phyloP scores from a whole-genome alignment of 2,888 invertebrate species.

The Dasypolia templi region DNA sequence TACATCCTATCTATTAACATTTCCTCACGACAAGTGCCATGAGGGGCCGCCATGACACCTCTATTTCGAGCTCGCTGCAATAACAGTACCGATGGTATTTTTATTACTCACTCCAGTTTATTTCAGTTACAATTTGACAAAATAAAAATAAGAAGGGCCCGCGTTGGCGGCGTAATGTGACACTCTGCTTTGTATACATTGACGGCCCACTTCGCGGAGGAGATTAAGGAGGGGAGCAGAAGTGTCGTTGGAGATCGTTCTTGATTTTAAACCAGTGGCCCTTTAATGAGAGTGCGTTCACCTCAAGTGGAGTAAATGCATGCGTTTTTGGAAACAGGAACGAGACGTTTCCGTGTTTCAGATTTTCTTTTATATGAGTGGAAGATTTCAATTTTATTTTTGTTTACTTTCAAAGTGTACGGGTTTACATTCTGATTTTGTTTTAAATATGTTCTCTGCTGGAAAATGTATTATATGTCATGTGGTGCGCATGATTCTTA shows the following conservation, averaged over 20 bases:
- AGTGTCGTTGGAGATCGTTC: constrained; percentile 71
- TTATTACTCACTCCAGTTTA: constrained; percentile 89
- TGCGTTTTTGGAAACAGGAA: constrained; percentile 84
- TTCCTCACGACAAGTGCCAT: constrained; percentile 69
- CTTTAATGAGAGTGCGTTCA: constrained; percentile 89
- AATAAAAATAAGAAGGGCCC: constrained; percentile 89
- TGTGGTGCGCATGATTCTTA: constrained; percentile 35
- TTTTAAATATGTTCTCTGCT: constrained; percentile 33
- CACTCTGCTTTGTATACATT: constrained; percentile 74
- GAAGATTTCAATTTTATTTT: constrained; percentile 66
- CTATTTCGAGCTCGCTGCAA: constrained; percentile 86
- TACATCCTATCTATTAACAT: constrained; percentile 69
- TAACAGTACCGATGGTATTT: constrained; percentile 90
- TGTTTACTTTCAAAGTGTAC: constrained; percentile 57
- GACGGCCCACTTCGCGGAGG: constrained; percentile 51
- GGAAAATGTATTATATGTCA: constrained; percentile 38
- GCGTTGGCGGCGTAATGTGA: constrained; percentile 77
- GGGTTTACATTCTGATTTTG: constrained; percentile 47
- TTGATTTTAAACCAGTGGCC: constrained; percentile 81
- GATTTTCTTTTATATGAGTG: constrained; percentile 73
- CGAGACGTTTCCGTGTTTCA: constrained; percentile 84
- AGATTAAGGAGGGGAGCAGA: constrained; percentile 24
- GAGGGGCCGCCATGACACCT: constrained; percentile 76
- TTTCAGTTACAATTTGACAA: constrained; percentile 90
- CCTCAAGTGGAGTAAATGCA: constrained; percentile 82